These are phyloP conservation scores for Enteromius argenteus DNA, from an alignment of 2,797 vertebrate species.

Conservation along the genomic window DNA sequence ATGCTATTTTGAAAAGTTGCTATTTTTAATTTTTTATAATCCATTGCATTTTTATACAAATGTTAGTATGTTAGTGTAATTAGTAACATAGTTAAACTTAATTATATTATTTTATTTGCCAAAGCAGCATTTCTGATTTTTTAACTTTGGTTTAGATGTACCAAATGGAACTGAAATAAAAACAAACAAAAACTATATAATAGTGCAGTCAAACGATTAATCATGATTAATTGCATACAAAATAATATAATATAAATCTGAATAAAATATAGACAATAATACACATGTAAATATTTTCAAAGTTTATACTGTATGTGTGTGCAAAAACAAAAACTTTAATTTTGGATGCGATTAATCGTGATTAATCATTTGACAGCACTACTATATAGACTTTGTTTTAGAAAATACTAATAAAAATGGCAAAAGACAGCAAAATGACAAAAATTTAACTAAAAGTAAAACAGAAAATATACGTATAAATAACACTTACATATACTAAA, in stretches of 20 bases:
- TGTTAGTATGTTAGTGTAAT: not conserved
- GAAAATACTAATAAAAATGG: not conserved
- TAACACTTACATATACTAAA: not conserved
- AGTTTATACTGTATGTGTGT: no score
- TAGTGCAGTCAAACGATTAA: no score
- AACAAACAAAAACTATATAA: not conserved
- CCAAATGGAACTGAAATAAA: not conserved
- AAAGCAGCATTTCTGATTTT: not conserved
- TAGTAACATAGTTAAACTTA: no score
- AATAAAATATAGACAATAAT: no score
- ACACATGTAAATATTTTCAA: no score
- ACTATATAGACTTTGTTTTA: not conserved
- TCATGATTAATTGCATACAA: no score
- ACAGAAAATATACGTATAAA: not conserved
- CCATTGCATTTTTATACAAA: not conserved
- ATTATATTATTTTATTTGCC: no score
- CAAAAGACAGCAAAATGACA: not conserved
- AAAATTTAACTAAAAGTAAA: not conserved
- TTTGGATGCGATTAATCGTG: no score
- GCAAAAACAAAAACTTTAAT: no score
- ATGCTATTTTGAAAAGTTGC: not conserved
- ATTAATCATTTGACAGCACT: no score
- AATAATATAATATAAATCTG: no score
- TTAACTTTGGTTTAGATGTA: not conserved
- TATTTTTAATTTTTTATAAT: not conserved